Percentiles rank a stretch among this genome's conserved stretches.
phyloP scores from a whole-genome alignment of 2,888 invertebrate genomes.

The Blastobasis lacticolella region DNA sequence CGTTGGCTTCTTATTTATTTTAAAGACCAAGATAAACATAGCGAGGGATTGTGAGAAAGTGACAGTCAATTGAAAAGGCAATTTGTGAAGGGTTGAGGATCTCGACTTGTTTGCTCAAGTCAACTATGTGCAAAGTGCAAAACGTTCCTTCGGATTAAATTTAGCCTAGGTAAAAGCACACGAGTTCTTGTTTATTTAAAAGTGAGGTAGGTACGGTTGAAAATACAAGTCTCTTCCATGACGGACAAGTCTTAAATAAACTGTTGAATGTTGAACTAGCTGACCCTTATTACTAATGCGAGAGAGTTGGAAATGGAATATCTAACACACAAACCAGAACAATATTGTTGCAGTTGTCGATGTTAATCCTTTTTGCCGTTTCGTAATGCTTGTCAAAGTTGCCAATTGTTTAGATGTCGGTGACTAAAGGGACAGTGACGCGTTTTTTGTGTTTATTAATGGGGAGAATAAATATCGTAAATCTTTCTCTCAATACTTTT shows the following conservation, averaged over 20 bases:
- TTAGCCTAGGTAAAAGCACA: constrained; percentile 32
- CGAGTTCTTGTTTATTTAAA: constrained; percentile 41
- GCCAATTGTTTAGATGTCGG: constrained; percentile 60
- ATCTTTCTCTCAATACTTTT: constrained; percentile 50
- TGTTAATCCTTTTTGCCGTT: constrained; percentile 63
- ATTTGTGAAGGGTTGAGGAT: constrained; percentile 38
- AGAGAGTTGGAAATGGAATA: too few species aligned
- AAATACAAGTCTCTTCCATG: constrained; percentile 40
- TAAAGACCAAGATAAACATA: constrained; percentile 20
- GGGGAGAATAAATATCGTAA: constrained; percentile 60
- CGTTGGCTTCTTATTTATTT: constrained; percentile 28
- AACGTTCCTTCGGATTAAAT: constrained; percentile 42
- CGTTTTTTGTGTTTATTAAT: constrained; percentile 51
- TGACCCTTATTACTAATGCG: too few species aligned
- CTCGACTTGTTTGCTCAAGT: constrained; percentile 44
- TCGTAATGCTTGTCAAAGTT: constrained; percentile 61
- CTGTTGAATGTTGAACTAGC: too few species aligned
- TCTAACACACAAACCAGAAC: not conserved
- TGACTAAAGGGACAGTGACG: constrained; percentile 52
- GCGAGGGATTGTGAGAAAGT: constrained; percentile 25
- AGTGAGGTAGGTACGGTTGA: constrained; percentile 46
- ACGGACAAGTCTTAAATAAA: constrained; percentile 9
- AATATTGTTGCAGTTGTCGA: constrained; percentile 19
- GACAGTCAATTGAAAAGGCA: constrained; percentile 36
- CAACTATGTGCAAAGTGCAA: constrained; percentile 47